These are phyloP conservation scores for Arvicanthis niloticus DNA, from an alignment of 2,113 vertebrate genomes.

Conservation along the genomic window DNA sequence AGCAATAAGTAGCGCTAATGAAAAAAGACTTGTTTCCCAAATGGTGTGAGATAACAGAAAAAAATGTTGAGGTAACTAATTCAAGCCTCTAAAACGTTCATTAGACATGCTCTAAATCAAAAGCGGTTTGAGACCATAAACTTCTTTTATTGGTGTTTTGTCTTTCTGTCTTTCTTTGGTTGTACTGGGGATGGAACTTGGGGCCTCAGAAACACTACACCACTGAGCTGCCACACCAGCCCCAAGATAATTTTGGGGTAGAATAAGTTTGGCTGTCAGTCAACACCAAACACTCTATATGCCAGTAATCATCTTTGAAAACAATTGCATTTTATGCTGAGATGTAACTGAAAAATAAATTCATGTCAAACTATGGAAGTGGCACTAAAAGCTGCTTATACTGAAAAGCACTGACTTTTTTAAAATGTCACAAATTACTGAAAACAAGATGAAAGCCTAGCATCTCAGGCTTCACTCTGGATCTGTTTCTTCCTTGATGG, in stretches of 20 bases:
- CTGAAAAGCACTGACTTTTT: background rate
- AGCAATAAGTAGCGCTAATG: background rate
- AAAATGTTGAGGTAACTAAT: background rate
- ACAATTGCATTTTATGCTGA: conserved; percentile 16
- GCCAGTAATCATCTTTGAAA: background rate
- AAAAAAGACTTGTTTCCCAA: background rate
- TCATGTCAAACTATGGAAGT: conserved; percentile 17
- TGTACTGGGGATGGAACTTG: background rate
- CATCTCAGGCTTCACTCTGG: background rate
- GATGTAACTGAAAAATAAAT: background rate
- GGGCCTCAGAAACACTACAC: background rate
- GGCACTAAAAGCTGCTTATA: background rate
- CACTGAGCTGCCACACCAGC: background rate
- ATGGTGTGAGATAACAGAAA: background rate
- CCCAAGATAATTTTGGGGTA: background rate
- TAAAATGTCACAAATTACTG: background rate
- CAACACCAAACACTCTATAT: background rate
- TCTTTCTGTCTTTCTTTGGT: background rate
- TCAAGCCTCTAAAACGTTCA: conserved; percentile 25
- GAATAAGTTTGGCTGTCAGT: conserved; percentile 17
- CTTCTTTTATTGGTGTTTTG: background rate
- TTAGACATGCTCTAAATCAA: background rate
- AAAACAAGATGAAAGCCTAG: background rate
- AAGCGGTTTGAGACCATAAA: background rate
- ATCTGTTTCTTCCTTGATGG: background rate